Percentiles rank a stretch among this genome's conserved stretches.
These are phyloP conservation scores for Microtus ochrogaster DNA, from an alignment of 2,113 vertebrate genomes.

Conservation along the genomic window DNA sequence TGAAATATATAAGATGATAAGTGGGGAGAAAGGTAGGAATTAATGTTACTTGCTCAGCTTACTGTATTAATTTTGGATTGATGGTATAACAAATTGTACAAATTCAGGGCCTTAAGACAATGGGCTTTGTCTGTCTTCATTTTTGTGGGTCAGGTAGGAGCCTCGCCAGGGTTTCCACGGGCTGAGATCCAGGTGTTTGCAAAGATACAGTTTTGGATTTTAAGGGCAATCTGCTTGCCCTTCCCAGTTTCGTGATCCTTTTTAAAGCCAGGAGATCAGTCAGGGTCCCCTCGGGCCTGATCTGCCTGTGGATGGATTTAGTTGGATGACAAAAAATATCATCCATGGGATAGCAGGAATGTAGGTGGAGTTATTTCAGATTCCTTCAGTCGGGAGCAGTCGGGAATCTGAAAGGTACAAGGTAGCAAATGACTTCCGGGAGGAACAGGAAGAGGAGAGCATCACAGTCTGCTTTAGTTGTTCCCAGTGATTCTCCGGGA, in stretches of 20 bases:
- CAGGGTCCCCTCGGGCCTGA: neutral
- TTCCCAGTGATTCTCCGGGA: neutral
- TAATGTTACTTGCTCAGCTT: neutral
- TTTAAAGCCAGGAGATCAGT: neutral
- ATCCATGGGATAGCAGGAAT: neutral
- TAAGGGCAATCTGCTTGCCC: neutral
- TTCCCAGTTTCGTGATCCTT: neutral
- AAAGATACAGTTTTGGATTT: neutral
- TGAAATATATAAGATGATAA: neutral
- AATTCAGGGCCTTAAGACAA: neutral
- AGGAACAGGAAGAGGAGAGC: neutral
- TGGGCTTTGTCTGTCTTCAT: no score
- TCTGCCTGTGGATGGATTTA: neutral
- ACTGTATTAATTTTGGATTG: neutral
- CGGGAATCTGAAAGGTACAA: neutral
- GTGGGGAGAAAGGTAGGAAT: neutral
- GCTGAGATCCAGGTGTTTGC: neutral
- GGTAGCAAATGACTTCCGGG: neutral
- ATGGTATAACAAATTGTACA: neutral
- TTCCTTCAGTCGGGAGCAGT: neutral
- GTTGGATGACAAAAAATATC: neutral
- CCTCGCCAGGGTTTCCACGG: neutral
- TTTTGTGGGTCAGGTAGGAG: neutral
- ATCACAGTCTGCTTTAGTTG: neutral
- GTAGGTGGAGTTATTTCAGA: neutral